Evolutionary conservation across 2,888 invertebrate species (phyloP), one percentile per base, ranked within the genome.

Genomic region (Drosophila meridionalis): DNA sequence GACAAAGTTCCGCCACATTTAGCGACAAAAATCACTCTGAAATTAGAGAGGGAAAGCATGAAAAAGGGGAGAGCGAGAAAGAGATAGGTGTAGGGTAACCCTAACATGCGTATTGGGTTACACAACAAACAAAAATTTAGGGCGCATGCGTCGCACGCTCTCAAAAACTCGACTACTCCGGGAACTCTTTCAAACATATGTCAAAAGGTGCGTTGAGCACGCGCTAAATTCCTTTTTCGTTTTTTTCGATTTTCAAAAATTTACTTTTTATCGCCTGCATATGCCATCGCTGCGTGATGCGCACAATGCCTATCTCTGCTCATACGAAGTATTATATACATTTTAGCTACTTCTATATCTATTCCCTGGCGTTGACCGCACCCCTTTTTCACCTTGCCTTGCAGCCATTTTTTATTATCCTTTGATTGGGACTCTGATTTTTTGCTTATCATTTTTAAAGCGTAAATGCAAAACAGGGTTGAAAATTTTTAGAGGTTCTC

Each of bases 61-160:
- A 20, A 53, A 28, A 20, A 11, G 52, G 36, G 14, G 61, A 36
- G 56, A 50, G 48, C 48, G 34, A 4, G 26, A 34, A 28, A 14
- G 43, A 26, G 47, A 9, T 47, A 48, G 57, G 50, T 42, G 34
- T 26, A 34, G 42, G 42, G 53, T 84, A 84, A 90, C 80, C 86
- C 87, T 83, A 75, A 70, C 75, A 78, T 60, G 73, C 76, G 66
- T 78, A 90, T 90, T 88, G 86, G 76, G 77, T 88, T 88, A 88
- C 91, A 89, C 75, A 89, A 89, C 69, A 78, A 69, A 62, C 48
- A 78, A 65, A 45, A 56, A 42, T 38, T 28, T 40, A 38, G 71
- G 69, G 69, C 87, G 87, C 87, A 87, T 90, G 90, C 90, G 73
- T 78, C 78, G 90, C 87, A 87, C 90, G 88, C 90, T 84, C 65